Evolutionary conservation across 2,113 vertebrate genomes (phyloP).

Genomic region (Macaca nemestrina): DNA sequence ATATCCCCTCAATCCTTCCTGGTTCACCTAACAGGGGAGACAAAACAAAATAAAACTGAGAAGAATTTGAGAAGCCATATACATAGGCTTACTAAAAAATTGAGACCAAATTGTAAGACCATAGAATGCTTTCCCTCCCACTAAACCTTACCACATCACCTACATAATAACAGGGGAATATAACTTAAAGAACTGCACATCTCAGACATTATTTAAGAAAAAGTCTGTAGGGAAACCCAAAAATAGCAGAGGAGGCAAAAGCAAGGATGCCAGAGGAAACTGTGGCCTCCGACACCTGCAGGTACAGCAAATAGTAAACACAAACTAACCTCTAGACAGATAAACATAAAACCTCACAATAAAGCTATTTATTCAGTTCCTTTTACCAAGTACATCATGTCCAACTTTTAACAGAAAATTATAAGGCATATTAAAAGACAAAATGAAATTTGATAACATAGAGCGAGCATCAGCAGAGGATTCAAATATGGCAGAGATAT

Average conservation of each 20-base stretch:
- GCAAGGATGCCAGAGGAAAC: neutral
- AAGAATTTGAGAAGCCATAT: neutral
- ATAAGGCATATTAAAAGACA: no score
- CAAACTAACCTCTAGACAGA: neutral
- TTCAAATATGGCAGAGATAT: no score
- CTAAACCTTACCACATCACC: neutral
- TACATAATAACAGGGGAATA: neutral
- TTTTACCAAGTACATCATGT: neutral
- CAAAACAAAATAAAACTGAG: neutral
- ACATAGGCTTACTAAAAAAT: neutral
- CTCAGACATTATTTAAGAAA: neutral
- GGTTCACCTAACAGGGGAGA: neutral
- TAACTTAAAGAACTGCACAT: neutral
- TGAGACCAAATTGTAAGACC: neutral
- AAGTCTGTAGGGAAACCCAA: neutral
- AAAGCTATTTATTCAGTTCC: neutral
- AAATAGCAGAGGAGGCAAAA: no score
- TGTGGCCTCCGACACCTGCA: neutral
- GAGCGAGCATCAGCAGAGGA: no score
- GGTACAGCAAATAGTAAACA: neutral
- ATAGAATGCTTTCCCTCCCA: neutral
- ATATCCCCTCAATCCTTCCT: neutral
- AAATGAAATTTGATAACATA: no score
- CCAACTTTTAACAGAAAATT: neutral
- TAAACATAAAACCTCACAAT: neutral